Conservation (phyloP, 2,797 vertebrate species). For the Acanthis flammea region DNA sequence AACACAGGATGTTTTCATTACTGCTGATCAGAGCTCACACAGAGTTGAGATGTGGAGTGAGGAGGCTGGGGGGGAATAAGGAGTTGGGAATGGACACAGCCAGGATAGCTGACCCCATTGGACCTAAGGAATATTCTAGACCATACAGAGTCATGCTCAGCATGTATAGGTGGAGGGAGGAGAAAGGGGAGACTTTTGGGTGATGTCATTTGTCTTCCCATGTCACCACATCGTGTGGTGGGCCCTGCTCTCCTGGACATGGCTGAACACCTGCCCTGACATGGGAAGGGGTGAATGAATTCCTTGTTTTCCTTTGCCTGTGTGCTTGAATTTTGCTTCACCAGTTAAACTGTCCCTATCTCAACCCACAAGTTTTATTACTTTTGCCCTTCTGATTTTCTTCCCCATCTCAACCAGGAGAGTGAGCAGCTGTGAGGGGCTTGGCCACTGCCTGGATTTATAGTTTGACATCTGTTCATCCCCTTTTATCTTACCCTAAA, state of each 20-base stretch:
- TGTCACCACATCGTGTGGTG: rapidly evolving
- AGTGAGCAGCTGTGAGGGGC: neutral
- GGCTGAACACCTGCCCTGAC: neutral
- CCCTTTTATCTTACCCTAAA: neutral
- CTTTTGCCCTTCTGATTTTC: neutral
- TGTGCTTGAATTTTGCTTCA: neutral
- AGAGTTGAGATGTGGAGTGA: neutral
- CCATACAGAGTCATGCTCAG: neutral
- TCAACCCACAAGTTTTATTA: neutral
- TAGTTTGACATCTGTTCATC: neutral
- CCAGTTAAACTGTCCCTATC: neutral
- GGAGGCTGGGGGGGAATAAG: neutral
- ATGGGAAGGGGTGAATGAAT: neutral
- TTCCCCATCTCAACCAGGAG: neutral
- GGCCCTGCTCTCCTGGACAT: neutral
- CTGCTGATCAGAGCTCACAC: neutral
- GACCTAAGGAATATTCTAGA: neutral
- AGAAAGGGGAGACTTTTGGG: neutral
- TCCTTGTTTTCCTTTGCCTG: neutral
- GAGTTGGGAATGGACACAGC: neutral
- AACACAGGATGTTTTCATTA: neutral
- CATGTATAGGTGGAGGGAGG: neutral
- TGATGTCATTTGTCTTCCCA: neutral
- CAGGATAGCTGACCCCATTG: neutral
- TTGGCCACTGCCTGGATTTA: neutral